A percentile compares a stretch with the other conserved stretches of the same genome.
These are phyloP conservation scores for Toxotes lorentzi DNA, from an alignment of 2,797 vertebrate genomes.

Conservation along the genomic window DNA sequence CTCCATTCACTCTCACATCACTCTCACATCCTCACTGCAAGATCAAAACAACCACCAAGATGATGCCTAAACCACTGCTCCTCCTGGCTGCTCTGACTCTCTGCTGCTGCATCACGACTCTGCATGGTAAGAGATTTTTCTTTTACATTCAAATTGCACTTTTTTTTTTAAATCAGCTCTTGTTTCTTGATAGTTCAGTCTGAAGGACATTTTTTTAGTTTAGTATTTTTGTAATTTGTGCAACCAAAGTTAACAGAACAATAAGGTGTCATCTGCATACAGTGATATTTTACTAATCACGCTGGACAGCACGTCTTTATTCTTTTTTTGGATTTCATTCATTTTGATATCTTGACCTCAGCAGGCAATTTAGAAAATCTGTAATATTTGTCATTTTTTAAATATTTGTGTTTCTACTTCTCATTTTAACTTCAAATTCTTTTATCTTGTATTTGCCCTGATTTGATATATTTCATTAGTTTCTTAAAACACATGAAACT, in stretches of 20 bases:
- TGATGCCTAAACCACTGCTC: slow-evolving; percentile 44
- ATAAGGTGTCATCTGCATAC: neutral
- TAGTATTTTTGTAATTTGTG: neutral
- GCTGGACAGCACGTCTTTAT: neutral
- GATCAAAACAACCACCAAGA: slow-evolving; percentile 38
- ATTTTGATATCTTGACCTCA: neutral
- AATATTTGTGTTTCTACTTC: too few relatives aligned
- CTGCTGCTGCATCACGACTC: slow-evolving; percentile 49
- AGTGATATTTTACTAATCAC: neutral
- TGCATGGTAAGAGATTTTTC: slow-evolving; percentile 53
- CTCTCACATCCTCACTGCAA: slow-evolving; percentile 40
- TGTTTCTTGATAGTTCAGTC: neutral
- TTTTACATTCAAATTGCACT: neutral
- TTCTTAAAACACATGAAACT: neutral
- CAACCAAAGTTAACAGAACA: neutral
- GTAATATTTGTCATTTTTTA: neutral
- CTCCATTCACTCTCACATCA: slow-evolving; percentile 28
- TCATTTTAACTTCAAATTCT: too few relatives aligned
- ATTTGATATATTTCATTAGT: neutral
- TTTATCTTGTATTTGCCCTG: neutral
- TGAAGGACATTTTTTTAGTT: neutral
- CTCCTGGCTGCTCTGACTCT: slow-evolving; percentile 58
- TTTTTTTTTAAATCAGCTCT: neutral
- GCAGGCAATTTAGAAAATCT: neutral
- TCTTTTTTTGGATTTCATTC: neutral